A percentile compares a stretch with the other conserved stretches of the same genome.
Conservation (phyloP, 2,797 vertebrate genomes). For the Muscicapa comitata region DNA sequence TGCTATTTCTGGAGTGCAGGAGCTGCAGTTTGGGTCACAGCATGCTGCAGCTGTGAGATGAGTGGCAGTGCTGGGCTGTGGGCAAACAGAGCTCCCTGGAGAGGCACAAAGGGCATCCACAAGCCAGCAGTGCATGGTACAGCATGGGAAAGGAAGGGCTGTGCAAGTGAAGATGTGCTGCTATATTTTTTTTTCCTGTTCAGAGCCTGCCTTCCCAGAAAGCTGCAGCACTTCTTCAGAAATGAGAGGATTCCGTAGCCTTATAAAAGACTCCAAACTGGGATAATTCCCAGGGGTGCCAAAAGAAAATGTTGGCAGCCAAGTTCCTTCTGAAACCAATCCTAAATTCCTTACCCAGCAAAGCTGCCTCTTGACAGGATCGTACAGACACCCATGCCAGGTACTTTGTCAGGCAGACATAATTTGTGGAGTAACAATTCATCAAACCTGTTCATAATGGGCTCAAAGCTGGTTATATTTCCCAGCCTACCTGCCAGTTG, state of each 20-base stretch:
- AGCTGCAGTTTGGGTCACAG: not conserved
- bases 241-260: not conserved
- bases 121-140: not conserved
- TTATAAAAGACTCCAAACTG: not conserved
- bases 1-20: not conserved
- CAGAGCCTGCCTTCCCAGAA: not conserved
- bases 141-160: not conserved
- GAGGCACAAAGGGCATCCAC: not conserved
- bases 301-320: not conserved
- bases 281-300: not conserved
- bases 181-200: not conserved
- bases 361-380: not conserved
- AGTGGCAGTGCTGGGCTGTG: not conserved
- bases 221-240: not conserved
- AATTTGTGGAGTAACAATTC: not conserved
- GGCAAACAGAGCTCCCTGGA: not conserved
- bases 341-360: not conserved
- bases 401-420: not conserved
- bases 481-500: not conserved
- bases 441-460: not conserved
- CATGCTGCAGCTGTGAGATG: accelerated
- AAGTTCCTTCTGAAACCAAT: not conserved
- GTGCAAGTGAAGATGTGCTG: not conserved
- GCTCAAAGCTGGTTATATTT: not conserved
- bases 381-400: accelerated